Base-by-base conservation (phyloP, 2,113 vertebrate genomes). In the Nannospalax galili region DNA sequence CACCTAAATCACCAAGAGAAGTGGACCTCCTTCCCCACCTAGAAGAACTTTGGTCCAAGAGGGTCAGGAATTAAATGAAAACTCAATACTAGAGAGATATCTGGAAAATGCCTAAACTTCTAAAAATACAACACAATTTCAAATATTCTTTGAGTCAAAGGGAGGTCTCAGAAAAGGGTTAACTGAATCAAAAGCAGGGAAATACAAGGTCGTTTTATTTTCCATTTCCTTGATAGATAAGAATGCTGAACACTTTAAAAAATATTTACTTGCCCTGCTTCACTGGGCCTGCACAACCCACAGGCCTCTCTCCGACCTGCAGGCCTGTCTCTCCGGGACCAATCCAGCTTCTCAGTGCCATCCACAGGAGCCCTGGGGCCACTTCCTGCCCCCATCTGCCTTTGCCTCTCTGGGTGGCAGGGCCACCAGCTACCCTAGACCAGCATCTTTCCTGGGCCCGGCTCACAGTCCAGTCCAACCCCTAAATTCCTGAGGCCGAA, bases 151-250 rank as follows among this genome's bases (percentile, higher is more conserved):
- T 58, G 7, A 4, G 7, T 72, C n/a, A 91, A 94, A 90, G 20
- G 80, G 67, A 80, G 52, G 7, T 70, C 48, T 77, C 56, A 42
- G 11, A 40, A 75, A 89, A 94, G 7, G 35, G 52, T 86, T 73
- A 69, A 6, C 16, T 22, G n/a, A 80, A 87, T 78, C 56, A 35
- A 82, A 93, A 96, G 87, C 30, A 78, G 67, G 22, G 77, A 84
- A 90, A 90, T 90, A 77, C 86, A 86, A 58, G 19, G 35, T 45
- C 22, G 1, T 70, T 85, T 60, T 17, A 87, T 58, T 79, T 79
- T n/a, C 1, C 52, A 58, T n/a, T 79, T 58, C 19, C 20, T 58
- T 58, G 35, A 37, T 58, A 8, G 48, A 8, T 35, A 42, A 45
- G 40, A 24, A 45, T 74, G 5, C 28, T 74, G 24, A 74, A 74